Percentiles rank a stretch among this genome's conserved stretches.
Conservation (phyloP, 2,113 vertebrate genomes). For the Panurus biarmicus region DNA sequence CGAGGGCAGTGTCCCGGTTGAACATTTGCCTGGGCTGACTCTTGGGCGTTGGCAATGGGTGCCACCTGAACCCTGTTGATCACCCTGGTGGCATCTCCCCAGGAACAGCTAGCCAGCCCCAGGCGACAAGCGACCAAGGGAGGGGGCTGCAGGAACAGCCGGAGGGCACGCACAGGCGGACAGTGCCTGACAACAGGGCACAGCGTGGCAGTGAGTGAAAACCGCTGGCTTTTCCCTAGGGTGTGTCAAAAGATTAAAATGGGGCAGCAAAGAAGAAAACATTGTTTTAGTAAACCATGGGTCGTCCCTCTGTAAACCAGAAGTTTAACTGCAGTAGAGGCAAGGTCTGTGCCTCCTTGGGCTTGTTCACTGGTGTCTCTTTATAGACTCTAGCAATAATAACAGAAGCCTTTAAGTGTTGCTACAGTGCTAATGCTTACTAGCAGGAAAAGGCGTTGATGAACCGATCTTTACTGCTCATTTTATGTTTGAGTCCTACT, state of each 20-base stretch:
- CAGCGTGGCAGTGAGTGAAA: neutral
- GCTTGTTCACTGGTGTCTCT: neutral
- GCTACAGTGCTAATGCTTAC: neutral
- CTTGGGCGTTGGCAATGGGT: fast-evolving
- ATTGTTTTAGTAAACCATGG: neutral
- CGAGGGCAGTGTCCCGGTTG: fast-evolving
- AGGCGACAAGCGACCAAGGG: neutral
- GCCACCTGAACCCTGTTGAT: neutral
- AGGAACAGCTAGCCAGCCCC: neutral
- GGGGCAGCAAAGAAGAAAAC: neutral
- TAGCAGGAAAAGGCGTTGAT: neutral
- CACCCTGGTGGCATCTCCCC: neutral
- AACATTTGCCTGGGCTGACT: neutral
- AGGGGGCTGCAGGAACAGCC: neutral
- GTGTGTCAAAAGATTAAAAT: neutral
- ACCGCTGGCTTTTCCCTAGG: neutral
- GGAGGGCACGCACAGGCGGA: neutral
- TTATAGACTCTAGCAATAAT: neutral
- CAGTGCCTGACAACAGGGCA: neutral
- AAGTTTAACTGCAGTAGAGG: neutral
- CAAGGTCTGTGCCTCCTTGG: neutral
- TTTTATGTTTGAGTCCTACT: neutral
- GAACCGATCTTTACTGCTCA: neutral
- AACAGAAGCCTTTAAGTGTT: neutral
- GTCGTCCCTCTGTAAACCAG: neutral